phyloP scores from a whole-genome alignment of 2,888 invertebrate genomes.

The Sturmia bella region DNA sequence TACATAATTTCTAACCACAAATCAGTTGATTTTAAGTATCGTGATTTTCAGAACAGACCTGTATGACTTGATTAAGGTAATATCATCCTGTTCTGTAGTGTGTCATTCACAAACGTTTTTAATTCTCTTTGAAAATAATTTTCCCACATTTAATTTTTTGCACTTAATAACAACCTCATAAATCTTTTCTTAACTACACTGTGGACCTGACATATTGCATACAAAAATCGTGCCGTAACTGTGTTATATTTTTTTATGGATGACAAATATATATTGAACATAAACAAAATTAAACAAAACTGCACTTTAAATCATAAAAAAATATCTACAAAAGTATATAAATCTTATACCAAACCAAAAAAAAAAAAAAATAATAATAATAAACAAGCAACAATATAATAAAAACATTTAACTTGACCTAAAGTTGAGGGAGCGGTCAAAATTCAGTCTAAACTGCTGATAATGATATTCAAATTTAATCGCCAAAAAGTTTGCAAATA shows the following conservation, averaged over 20 bases:
- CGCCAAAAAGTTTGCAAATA: neutral
- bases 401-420: conserved; percentile 52
- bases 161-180: neutral
- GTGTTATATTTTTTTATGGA: conserved; percentile 18
- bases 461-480: conserved; percentile 53
- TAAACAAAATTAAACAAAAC: conserved; percentile 11
- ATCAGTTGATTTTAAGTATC: too few species aligned
- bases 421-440: conserved; percentile 30
- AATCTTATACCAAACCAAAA: neutral
- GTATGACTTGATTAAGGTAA: too few species aligned
- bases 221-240: conserved; percentile 40
- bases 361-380: conserved; percentile 10
- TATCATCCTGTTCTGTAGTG: too few species aligned
- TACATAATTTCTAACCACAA: too few species aligned
- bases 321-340: conserved; percentile 16
- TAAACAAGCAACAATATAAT: conserved; percentile 3
- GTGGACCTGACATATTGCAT: conserved; percentile 16
- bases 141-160: neutral
- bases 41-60: too few species aligned
- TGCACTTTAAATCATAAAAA: neutral
- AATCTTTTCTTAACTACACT: neutral
- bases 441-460: conserved; percentile 28
- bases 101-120: too few species aligned
- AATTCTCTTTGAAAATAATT: too few species aligned
- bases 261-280: conserved; percentile 1